Base-by-base conservation (phyloP, 2,113 vertebrate species). In the Thryonomys swinderianus region DNA sequence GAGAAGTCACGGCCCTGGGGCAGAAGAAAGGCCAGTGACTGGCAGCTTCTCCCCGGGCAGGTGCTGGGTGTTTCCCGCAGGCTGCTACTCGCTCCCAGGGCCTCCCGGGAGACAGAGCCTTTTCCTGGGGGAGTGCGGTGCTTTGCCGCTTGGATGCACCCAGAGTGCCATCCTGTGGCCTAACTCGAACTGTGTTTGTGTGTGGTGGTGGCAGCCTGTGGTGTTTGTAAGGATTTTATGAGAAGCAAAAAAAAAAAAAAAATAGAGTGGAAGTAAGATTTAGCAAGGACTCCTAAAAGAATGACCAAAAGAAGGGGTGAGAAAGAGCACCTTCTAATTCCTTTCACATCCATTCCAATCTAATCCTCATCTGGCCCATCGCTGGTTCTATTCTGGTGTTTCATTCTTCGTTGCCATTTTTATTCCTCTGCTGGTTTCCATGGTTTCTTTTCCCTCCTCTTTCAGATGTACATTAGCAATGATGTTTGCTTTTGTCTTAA, bases 121-220 rank as follows among this genome's bases (percentile, higher is more conserved):
- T 76, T 62, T 51, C 91, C 91, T 48, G 42, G 89, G 93, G 94
- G 82, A 86, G 64, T n/a, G 8, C 61, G 57, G 21, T 67, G 82
- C 80, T 89, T 86, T 32, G 2, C 64, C 83, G 64, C 69, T 96
- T 95, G 51, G 57, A 48, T 91, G 96, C 96, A 74, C 84, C 91
- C 97, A 95, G 97, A 96, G 94, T 97, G 96, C 97, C 97, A 97
- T 96, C 97, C 97, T 97, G 97, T 98, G 97, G 97, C 78, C 94
- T 97, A 78, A 94, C 67, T 16, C 25, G 89, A 90, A 88, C 91
- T 96, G 40, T 85, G 82, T 95, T 85, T 96, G 69, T 87, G 81
- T 95, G 80, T 83, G 20, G n/a, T 61, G 78, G 61, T 73, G 79
- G 85, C 62, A 87, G 94, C 82, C 64, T 62, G 18, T 91, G 67